A percentile compares a stretch with the other conserved stretches of the same genome.
Evolutionary conservation across 2,797 vertebrate genomes (phyloP).

Genomic region (Helostoma temminkii): DNA sequence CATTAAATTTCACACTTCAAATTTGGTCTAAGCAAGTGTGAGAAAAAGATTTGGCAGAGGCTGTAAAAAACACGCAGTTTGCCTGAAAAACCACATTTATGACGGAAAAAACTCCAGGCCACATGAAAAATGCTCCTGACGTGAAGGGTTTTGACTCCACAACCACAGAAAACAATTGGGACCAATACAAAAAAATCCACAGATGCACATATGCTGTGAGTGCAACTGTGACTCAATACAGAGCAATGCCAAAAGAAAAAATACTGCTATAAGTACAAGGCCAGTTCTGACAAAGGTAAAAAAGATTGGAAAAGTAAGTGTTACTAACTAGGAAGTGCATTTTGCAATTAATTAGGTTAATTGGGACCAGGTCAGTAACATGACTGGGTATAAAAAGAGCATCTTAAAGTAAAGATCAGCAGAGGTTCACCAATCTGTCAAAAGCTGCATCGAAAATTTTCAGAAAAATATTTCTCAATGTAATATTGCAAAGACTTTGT

Average conservation of each 20-base stretch:
- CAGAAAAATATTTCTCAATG: too few species aligned
- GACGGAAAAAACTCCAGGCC: slow-evolving; percentile 43
- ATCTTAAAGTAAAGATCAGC: too few species aligned
- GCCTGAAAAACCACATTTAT: slow-evolving; percentile 52
- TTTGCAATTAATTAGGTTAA: too few species aligned
- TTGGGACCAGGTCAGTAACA: too few species aligned
- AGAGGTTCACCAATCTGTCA: too few species aligned
- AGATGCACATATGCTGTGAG: slow-evolving; percentile 44
- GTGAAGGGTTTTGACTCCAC: slow-evolving; percentile 56
- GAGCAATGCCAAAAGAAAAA: slow-evolving; percentile 16
- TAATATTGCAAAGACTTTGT: too few species aligned
- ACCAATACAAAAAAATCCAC: slow-evolving; percentile 45
- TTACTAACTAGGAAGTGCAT: too few species aligned
- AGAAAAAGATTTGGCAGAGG: slow-evolving; percentile 40
- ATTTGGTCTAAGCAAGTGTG: slow-evolving; percentile 42
- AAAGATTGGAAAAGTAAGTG: too few species aligned
- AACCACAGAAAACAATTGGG: slow-evolving; percentile 68
- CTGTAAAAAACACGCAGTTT: slow-evolving; percentile 51
- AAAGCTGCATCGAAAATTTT: too few species aligned
- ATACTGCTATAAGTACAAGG: slow-evolving; percentile 15
- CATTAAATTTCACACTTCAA: slow-evolving; percentile 28
- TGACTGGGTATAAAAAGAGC: too few species aligned
- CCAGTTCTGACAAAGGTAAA: too few species aligned
- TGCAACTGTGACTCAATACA: slow-evolving; percentile 24
- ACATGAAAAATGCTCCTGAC: slow-evolving; percentile 72